phyloP scores from a whole-genome alignment of 2,113 vertebrate genomes.

The human (Homo sapiens) region DNA sequence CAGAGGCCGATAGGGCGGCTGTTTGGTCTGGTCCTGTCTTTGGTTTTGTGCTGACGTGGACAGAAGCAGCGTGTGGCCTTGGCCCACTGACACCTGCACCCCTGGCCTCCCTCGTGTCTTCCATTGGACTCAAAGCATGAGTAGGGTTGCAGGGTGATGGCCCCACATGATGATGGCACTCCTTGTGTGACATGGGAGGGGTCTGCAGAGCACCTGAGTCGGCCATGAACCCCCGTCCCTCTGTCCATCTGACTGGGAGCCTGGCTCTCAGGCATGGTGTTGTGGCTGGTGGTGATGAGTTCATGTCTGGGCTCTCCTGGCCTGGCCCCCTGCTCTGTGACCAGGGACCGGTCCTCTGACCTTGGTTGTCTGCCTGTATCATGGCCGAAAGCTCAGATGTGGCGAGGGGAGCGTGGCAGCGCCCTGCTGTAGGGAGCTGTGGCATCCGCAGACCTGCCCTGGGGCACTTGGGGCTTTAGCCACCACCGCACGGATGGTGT shows the following conservation, averaged over 20 bases:
- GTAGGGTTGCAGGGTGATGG: neutral
- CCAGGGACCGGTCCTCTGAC: neutral
- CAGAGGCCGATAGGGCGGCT: neutral
- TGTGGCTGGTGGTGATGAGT: neutral
- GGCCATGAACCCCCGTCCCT: neutral
- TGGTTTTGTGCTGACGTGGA: too few species aligned
- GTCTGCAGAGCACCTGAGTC: too few species aligned
- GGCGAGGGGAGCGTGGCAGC: too few species aligned
- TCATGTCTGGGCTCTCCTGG: neutral
- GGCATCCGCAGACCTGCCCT: neutral
- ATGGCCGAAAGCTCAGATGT: too few species aligned
- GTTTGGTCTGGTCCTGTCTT: too few species aligned
- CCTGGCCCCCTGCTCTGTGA: neutral
- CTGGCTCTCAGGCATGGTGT: neutral
- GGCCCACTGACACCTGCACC: too few species aligned
- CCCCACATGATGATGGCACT: too few species aligned
- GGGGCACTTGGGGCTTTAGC: neutral
- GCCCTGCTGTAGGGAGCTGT: too few species aligned
- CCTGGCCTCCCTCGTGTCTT: neutral
- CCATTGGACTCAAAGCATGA: neutral
- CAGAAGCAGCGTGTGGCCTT: too few species aligned
- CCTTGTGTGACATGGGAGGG: too few species aligned
- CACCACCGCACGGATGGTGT: neutral
- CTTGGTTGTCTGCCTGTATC: neutral
- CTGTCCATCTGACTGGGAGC: neutral